Base-by-base conservation (phyloP, 2,797 vertebrate genomes). In the Mareca penelope region DNA sequence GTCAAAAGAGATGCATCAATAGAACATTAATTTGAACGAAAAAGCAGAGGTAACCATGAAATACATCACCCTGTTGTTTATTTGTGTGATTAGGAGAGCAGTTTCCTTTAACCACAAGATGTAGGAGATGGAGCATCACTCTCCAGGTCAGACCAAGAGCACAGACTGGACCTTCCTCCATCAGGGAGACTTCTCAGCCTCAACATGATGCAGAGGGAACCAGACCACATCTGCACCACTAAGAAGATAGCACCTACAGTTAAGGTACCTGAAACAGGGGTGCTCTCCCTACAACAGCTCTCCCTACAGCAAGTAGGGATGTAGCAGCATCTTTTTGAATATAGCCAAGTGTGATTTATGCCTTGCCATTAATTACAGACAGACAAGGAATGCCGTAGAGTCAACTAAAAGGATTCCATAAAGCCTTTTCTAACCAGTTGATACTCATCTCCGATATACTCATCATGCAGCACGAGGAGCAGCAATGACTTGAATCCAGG, bases 161-260 rank as follows among this genome's bases (percentile, higher is more conserved):
- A 21, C 23, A 69, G 24, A 44, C 12, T 7, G 6, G 48, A 71
- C 40, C n/a, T 50, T 7, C 3, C 29, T 72, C 50, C 28, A 28
- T 21, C 28, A 14, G 18, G 31, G 35, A 63, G 35, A 26, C 15
- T 57, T 53, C 73, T 90, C 56, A 33, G 14, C 24, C 40, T 18
- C 35, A n/a, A 13, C 10, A 4, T 0, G 0, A 22, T 46, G 12
- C 2, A 5, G 24, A 28, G 39, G 46, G 35, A 50, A 35, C 65
- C 53, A 52, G 69, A 46, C 10, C 4, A 1, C 12, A 22, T n/a
- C 31, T 55, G 44, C 63, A 80, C 11, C 9, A 16, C 35, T 39
- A 10, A 37, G 61, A 31, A 59, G 57, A 50, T 29, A 37, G 11
- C 6, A 65, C 59, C 39, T 33, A 21, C 19, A 60, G 24, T 57